A percentile compares a stretch with the other conserved stretches of the same genome.
Evolutionary conservation across 2,113 vertebrate species (phyloP).

Genomic region (Donacobius atricapilla): DNA sequence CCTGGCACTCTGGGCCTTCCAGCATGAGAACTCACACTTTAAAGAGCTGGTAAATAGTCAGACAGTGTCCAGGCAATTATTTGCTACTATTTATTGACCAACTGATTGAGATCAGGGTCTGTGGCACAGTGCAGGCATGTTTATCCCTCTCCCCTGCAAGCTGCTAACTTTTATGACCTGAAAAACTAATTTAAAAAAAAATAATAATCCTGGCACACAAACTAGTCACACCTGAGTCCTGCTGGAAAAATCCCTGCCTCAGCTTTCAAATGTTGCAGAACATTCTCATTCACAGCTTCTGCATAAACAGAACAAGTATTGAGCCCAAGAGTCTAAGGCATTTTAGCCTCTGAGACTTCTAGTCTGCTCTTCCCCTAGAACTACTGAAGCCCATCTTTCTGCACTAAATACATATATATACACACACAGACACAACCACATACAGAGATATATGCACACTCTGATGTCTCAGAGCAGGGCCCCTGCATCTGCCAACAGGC

Average conservation of each 20-base stretch:
- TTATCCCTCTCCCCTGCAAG: background rate
- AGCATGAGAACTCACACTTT: background rate
- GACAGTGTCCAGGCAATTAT: background rate
- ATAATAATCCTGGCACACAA: background rate
- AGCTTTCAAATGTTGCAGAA: conserved; percentile 31
- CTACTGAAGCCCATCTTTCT: background rate
- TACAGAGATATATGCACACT: background rate
- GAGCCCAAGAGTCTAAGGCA: background rate
- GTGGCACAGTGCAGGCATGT: background rate
- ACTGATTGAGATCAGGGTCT: background rate
- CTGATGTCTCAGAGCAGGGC: background rate
- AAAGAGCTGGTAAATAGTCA: background rate
- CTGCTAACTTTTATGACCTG: conserved; percentile 3
- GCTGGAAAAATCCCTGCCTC: background rate
- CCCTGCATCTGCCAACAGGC: background rate
- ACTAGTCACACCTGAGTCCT: conserved; percentile 27
- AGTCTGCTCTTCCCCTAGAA: background rate
- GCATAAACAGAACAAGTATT: background rate
- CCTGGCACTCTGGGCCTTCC: background rate
- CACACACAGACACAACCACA: background rate
- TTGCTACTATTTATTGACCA: background rate
- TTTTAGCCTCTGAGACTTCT: background rate
- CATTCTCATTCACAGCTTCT: conserved; percentile 27
- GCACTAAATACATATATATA: background rate
- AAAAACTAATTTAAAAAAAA: background rate